These are phyloP conservation scores for Fukomys damarensis DNA, from an alignment of 2,113 vertebrate species.

Conservation along the genomic window DNA sequence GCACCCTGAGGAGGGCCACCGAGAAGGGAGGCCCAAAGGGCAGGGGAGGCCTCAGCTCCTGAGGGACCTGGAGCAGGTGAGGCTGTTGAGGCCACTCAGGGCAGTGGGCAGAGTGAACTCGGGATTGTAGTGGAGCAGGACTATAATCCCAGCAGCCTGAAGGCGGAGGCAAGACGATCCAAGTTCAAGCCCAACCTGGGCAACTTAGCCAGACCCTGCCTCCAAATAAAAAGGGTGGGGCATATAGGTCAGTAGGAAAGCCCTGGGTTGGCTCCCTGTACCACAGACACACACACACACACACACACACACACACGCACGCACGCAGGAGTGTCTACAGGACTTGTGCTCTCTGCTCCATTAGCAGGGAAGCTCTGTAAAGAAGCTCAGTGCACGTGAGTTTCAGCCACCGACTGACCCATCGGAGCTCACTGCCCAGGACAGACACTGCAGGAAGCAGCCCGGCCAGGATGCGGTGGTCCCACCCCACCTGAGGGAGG, in stretches of 20 bases:
- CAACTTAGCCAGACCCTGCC: background rate
- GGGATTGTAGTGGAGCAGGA: background rate
- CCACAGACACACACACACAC: background rate
- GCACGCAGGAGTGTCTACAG: background rate
- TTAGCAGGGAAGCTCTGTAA: background rate
- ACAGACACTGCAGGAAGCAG: background rate
- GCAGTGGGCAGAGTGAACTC: background rate
- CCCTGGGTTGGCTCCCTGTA: background rate
- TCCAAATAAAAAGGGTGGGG: background rate
- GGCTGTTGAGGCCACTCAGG: fast-evolving
- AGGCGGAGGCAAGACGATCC: background rate
- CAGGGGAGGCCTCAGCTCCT: fast-evolving
- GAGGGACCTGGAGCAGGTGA: fast-evolving
- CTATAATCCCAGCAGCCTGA: background rate
- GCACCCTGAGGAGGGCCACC: no score
- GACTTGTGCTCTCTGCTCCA: background rate
- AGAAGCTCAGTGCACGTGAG: background rate
- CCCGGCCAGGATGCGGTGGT: background rate
- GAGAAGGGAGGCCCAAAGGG: background rate
- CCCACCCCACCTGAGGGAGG: no score
- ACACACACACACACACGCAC: background rate
- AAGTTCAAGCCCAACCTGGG: background rate
- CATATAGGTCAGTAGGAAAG: background rate
- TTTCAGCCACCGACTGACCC: background rate
- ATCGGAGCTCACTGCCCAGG: background rate